These are phyloP conservation scores for Temnothorax rugatulus DNA, from an alignment of 2,888 invertebrate species.

Conservation along the genomic window DNA sequence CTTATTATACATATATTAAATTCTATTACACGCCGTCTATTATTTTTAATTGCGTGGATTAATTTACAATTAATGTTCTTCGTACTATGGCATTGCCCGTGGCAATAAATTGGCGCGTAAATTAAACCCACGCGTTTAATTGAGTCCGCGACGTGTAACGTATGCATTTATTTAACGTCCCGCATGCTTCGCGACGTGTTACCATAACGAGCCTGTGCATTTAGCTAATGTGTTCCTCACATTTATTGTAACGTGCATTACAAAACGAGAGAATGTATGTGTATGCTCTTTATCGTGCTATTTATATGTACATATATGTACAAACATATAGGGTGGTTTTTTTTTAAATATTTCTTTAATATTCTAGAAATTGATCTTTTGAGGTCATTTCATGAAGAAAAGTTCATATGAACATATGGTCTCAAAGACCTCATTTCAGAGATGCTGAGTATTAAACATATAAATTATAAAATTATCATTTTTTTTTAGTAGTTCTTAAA, in stretches of 20 bases:
- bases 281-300: not conserved
- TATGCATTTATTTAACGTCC: constrained; percentile 34
- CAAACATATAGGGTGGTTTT: not conserved
- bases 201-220: constrained; percentile 34
- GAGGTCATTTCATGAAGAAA: not conserved
- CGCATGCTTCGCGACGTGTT: constrained; percentile 30
- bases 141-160: not conserved
- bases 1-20: not conserved
- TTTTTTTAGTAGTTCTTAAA: not conserved
- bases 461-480: not conserved
- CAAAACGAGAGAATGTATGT: not conserved
- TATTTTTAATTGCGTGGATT: constrained; percentile 11
- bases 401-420: not conserved
- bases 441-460: not conserved
- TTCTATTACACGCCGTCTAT: not conserved
- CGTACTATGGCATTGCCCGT: not conserved
- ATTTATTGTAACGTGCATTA: constrained; percentile 14
- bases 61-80: constrained; percentile 22
- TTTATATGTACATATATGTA: not conserved
- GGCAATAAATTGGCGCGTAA: constrained; percentile 26
- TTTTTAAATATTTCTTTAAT: not conserved
- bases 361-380: not conserved
- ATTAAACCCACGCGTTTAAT: constrained; percentile 32
- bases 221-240: constrained; percentile 7
- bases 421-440: not conserved